Evolutionary conservation across 2,113 vertebrate species (phyloP).

Genomic region (Empidonax alnorum): DNA sequence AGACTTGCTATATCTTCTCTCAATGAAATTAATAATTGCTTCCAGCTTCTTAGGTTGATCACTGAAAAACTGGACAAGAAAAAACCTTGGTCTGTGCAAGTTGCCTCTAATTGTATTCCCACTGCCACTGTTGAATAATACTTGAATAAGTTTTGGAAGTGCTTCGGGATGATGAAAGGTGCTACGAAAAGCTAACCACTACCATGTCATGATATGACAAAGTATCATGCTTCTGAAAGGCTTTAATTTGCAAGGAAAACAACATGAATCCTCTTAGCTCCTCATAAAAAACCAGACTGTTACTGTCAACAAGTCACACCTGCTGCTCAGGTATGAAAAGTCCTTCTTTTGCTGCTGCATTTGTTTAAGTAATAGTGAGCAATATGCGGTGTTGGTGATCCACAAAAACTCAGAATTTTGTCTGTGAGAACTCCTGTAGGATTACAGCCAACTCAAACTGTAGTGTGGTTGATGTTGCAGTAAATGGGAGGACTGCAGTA

Average conservation of each 20-base stretch:
- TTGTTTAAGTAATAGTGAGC: background rate
- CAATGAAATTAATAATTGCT: background rate
- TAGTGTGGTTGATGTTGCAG: background rate
- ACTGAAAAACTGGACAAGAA: background rate
- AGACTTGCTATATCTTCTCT: background rate
- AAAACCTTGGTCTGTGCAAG: background rate
- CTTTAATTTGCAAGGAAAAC: background rate
- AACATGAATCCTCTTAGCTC: background rate
- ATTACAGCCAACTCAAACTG: background rate
- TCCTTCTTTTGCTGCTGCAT: background rate
- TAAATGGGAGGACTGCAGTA: background rate
- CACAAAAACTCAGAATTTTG: background rate
- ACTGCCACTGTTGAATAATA: background rate
- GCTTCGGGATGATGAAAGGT: background rate
- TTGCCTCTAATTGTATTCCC: background rate
- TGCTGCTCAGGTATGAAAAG: background rate
- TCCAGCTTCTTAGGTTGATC: background rate
- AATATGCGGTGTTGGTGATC: background rate
- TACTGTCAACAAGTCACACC: background rate
- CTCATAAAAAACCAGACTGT: background rate
- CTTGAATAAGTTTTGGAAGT: constrained; percentile 21
- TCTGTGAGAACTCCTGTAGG: background rate
- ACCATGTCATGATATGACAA: background rate
- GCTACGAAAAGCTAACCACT: background rate
- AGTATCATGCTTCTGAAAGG: background rate